Base-by-base conservation (phyloP, 2,888 invertebrate species). In the Brachyopa scutellaris region DNA sequence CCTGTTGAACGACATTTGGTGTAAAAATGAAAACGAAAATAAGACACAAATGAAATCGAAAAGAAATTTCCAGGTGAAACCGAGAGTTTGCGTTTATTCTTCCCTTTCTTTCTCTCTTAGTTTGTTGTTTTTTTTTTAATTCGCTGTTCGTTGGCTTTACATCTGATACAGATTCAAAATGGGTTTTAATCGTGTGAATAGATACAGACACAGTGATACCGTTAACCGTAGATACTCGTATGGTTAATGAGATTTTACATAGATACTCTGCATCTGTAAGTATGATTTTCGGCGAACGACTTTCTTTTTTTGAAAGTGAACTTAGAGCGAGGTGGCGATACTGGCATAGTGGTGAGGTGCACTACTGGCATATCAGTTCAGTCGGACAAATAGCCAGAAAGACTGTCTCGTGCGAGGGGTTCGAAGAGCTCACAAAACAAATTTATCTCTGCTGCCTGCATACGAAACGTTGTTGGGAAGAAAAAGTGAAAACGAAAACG, bases 61-160 rank as follows among this genome's bases (percentile, higher is more conserved):
- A 82, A 76, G 80, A 82, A 82, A 82, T 77, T 82, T 77, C 77
- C 82, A 82, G 77, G 82, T 82, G 82, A 82, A 82, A 82, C 59
- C 77, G 82, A 82, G 70, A 82, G 82, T 82, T 77, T 76, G 51
- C 11, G 55, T 13, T 59, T 49, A 13, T 42, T 57, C 49, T 15
- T 11, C 8, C 38, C 31, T 45, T 62, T 21, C 15, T 55, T 47
- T 17, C 2, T 19, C 33, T 29, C 17, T 59, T n/a, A 29, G n/a
- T 11, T 62, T 36, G 42, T 33, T 40, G 13, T 59, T 45, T 40
- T 29, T 49, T 15, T 33, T 59, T 51, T 36, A 33, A 8, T 47
- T 62, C 15, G 62, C 15, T 45, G 19, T 66, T 31, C 13, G n/a
- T 36, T 66, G 26, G 15, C 26, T 31, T 59, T 31, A 40, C 38